phyloP scores from a whole-genome alignment of 2,113 vertebrate species.

The Atrichornis clamosus region DNA sequence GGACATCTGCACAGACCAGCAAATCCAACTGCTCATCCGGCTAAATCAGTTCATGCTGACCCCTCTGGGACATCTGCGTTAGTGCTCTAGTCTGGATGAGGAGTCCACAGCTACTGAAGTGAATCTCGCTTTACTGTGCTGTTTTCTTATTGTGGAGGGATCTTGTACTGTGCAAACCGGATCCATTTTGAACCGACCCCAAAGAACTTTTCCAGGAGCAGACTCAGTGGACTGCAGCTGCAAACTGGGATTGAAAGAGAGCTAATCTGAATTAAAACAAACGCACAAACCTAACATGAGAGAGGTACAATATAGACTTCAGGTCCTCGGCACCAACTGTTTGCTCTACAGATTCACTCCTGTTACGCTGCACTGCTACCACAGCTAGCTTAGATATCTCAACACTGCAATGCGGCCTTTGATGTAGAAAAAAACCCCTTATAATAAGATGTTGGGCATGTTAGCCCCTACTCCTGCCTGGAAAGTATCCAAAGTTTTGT shows the following conservation, averaged over 20 bases:
- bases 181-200: not conserved
- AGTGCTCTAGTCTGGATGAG: not conserved
- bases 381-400: not conserved
- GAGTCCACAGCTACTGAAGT: not conserved
- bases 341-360: not conserved
- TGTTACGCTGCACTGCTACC: not conserved
- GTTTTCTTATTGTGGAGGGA: not conserved
- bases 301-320: not conserved
- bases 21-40: not conserved
- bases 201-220: not conserved
- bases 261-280: not conserved
- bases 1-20: not conserved
- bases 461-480: not conserved
- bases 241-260: not conserved
- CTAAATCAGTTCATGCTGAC: not conserved
- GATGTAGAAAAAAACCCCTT: not conserved
- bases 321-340: not conserved
- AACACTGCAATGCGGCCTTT: not conserved
- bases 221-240: not conserved
- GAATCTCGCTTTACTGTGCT: not conserved
- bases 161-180: not conserved
- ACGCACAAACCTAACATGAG: not conserved
- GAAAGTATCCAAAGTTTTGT: not conserved
- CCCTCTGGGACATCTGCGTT: not conserved
- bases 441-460: not conserved